Percentiles rank a stretch among this genome's conserved stretches.
phyloP scores from a whole-genome alignment of 2,113 vertebrate species.

The Apteryx owenii region DNA sequence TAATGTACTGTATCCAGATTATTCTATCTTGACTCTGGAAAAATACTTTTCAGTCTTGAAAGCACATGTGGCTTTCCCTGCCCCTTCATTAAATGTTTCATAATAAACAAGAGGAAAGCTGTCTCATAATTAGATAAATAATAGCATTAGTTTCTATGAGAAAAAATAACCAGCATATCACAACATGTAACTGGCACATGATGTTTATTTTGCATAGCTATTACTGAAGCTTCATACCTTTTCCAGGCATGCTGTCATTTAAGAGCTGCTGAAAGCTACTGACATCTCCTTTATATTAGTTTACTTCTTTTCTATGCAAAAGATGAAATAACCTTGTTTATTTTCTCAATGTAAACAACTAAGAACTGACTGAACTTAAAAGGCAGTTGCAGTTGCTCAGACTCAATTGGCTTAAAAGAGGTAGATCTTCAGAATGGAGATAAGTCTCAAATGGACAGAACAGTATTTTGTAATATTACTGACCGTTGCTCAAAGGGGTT shows the following conservation, averaged over 20 bases:
- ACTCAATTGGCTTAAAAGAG: background rate
- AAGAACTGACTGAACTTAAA: background rate
- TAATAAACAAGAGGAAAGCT: background rate
- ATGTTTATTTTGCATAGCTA: background rate
- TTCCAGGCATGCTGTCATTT: background rate
- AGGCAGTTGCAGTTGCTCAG: too few relatives aligned
- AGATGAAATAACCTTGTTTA: too few relatives aligned
- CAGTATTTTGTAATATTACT: background rate
- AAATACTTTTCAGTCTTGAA: background rate
- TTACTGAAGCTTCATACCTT: background rate
- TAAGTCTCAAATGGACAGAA: background rate
- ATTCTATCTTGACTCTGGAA: background rate
- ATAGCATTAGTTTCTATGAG: background rate
- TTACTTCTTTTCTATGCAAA: background rate
- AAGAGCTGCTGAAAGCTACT: background rate
- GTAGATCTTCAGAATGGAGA: background rate
- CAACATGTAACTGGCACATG: fast-evolving
- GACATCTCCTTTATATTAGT: background rate
- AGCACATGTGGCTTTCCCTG: background rate
- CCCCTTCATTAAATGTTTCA: background rate
- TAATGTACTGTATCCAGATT: background rate
- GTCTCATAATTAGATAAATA: too few relatives aligned
- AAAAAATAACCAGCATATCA: background rate
- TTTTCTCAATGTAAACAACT: background rate
- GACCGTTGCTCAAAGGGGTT: background rate